phyloP scores from a whole-genome alignment of 2,113 vertebrate genomes.

The Mastomys coucha region DNA sequence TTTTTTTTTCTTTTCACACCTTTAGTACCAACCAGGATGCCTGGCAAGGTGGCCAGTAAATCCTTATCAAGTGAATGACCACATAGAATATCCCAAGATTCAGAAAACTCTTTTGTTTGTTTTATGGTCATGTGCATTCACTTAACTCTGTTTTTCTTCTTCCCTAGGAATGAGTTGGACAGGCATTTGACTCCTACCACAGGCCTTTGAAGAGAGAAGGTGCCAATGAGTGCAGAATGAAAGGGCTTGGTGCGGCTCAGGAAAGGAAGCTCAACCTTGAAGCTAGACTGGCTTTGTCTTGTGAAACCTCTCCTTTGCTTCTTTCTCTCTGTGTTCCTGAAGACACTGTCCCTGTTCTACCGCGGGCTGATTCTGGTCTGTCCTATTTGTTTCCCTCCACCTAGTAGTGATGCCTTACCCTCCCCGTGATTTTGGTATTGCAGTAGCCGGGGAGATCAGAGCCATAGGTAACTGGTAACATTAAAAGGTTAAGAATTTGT shows the following conservation, averaged over 20 bases:
- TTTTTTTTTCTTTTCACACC: background rate
- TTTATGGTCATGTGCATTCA: background rate
- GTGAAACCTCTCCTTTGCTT: constrained; percentile 59
- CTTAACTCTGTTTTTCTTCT: background rate
- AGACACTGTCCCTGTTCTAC: constrained; percentile 46
- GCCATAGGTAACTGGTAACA: constrained; percentile 79
- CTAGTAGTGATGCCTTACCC: constrained; percentile 32
- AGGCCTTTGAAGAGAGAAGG: constrained; percentile 2
- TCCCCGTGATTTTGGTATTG: constrained; percentile 57
- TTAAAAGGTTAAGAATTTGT: constrained; percentile 84
- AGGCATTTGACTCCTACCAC: background rate
- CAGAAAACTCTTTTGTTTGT: background rate
- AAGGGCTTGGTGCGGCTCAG: rapidly evolving
- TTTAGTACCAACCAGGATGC: background rate
- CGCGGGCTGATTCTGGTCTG: constrained; percentile 51
- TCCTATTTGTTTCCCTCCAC: constrained; percentile 71
- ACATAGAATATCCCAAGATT: background rate
- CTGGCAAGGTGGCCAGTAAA: background rate
- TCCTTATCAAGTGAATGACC: background rate
- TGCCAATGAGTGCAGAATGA: no score
- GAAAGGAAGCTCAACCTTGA: background rate
- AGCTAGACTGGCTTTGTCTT: background rate
- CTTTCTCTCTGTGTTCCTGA: constrained; percentile 61
- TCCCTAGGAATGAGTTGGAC: background rate
- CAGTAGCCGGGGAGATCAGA: constrained; percentile 75